Evolutionary conservation across 2,113 vertebrate species (phyloP), one percentile per base, ranked within the genome.

Genomic region (Triplophysa siluroides): DNA sequence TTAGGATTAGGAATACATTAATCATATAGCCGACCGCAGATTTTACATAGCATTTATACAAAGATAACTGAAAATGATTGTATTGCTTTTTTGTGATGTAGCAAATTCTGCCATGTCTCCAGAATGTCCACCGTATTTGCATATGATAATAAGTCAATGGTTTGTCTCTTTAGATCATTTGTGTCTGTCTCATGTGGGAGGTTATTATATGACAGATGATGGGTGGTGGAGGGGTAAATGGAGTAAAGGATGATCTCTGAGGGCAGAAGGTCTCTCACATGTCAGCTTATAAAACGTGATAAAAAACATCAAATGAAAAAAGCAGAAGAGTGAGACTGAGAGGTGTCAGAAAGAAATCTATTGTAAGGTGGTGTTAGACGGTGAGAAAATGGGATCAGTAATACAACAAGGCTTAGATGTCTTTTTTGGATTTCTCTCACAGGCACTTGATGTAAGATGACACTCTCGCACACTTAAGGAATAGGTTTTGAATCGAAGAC

Each of bases 391-490:
- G 5, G 18, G 11, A 29, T 29, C 1, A 52, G 16, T 29, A 8
- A n/a, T 19, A 41, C 9, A 45, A 0, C 18, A 71, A 33, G 5
- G 16, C 26, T 70, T 3, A 52, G 19, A 24, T 38, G 75, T 60
- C 6, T 23, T 62, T 45, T 60, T 63, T 43, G 45, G 72, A 63
- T 75, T 29, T 63, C 56, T 75, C 72, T 23, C 71, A 74, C 58
- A 47, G 41, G 58, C 58, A 62, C 41, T 47, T 75, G 43, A 63
- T 75, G 72, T 63, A 62, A 62, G 56, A 62, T 63, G 26, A 41
- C 38, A 24, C 60, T 63, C n/a, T 75, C 38, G 62, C 33, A 62
- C 38, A 19, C 41, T 13, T 47, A 9, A 14, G 26, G 72, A 4
- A 63, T 7, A 13, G 26, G 47, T 6, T 73, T 75, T 62, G 58